Evolutionary conservation across 2,113 vertebrate species (phyloP), one percentile per base, ranked within the genome.

Genomic region (Brachyistius frenatus): DNA sequence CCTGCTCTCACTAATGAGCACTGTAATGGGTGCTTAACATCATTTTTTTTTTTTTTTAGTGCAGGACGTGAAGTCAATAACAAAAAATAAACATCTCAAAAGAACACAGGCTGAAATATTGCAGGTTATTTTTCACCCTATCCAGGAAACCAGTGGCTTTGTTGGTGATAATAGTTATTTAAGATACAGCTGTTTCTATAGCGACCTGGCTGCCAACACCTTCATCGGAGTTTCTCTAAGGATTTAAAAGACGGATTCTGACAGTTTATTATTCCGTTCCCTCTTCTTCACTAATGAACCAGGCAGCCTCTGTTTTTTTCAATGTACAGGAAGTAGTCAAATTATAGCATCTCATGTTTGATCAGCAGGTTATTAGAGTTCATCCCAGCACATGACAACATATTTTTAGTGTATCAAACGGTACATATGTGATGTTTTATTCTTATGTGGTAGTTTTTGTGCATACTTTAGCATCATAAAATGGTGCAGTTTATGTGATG

Each of bases 1-100:
- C 73, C 66, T 84, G 78, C 2, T 66, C 50, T 68, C 56, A 46
- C 75, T 84, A 70, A 89, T 81, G 78, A 83, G n/a, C 30, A 9
- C 66, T 32, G 70, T 66, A 60, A 33, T 62, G 47, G 50, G 32
- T 41, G 53, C 66, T 78, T 66, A 60, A 78, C 70, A 62, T 86
- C 55, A 39, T 83, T 86, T 71, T 72, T 71, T 72, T 10, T n/a
- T 70, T 73, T 66, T 53, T 41, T 63, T 33, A 47, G 31, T 56
- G 30, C 9, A 53, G 3, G 13, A 44, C 31, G 71, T 32, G 14
- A 60, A 36, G 37, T 76, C 36, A 31, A 35, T 46, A 75, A 61
- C 16, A 47, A 61, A 52, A 33, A 55, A 39, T 31, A 57, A 49
- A 30, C 39, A 35, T 67, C n/a, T 78, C 0, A 63, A 31, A 76